Conservation (phyloP, 1,140 invertebrate genomes). For the Acromyrmex heyeri region DNA sequence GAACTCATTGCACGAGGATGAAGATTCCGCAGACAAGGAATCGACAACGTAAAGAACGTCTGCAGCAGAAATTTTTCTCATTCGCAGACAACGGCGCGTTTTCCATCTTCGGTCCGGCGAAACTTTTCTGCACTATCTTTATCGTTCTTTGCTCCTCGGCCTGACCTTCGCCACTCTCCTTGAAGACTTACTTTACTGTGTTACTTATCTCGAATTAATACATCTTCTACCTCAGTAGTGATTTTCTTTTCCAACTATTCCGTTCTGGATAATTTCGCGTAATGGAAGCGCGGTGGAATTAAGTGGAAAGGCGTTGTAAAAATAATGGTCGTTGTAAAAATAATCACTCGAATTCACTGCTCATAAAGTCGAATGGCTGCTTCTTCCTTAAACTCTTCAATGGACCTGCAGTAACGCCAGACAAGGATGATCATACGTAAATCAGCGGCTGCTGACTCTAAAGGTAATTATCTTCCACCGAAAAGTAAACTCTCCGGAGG, state of each 20-base stretch:
- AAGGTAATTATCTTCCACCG: constrained; percentile 54
- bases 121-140: constrained; percentile 42
- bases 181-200: constrained; percentile 31
- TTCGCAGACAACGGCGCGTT: constrained; percentile 37
- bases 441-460: constrained; percentile 31
- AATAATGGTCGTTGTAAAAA: constrained; percentile 50
- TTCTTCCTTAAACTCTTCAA: constrained; percentile 7
- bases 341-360: constrained; percentile 33
- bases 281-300: constrained; percentile 50
- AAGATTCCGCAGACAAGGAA: constrained; percentile 32
- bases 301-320: constrained; percentile 58
- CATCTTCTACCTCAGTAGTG: constrained; percentile 4
- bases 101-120: constrained; percentile 12
- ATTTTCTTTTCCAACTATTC: constrained; percentile 58
- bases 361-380: constrained; percentile 23
- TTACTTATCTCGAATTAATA: constrained; percentile 72
- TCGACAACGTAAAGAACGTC: constrained; percentile 32
- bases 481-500: constrained; percentile 44
- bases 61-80: constrained; percentile 60
- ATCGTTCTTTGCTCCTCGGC: constrained; percentile 12
- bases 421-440: constrained; percentile 35
- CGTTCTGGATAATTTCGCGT: constrained; percentile 67
- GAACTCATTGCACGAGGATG: constrained; percentile 38
- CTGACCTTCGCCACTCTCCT: constrained; percentile 43
- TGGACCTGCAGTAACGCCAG: constrained; percentile 20